Percentiles rank a stretch among this genome's conserved stretches.
Evolutionary conservation across 2,113 vertebrate species (phyloP).

Genomic region (human (Homo sapiens)): GRCh38 chr20:58075501-58076000

Average conservation of each 20-base stretch:
- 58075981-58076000: constrained; percentile 26
- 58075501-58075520: too few relatives aligned
- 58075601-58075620: not conserved
- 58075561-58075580: too few relatives aligned
- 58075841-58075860: constrained; percentile 80
- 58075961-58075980: constrained; percentile 60
- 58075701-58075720: constrained; percentile 25
- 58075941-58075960: constrained; percentile 71
- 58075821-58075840: constrained; percentile 74
- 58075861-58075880: constrained; percentile 82
- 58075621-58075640: fast-evolving
- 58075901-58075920: constrained; percentile 81
- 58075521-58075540: too few relatives aligned
- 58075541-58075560: too few relatives aligned
- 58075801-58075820: constrained; percentile 73
- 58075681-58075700: constrained; percentile 28
- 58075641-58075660: fast-evolving
- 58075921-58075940: constrained; percentile 80
- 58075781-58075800: constrained; percentile 46
- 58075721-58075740: constrained; percentile 32
- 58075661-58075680: not conserved
- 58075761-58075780: constrained; percentile 58
- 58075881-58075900: constrained; percentile 83
- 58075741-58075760: constrained; percentile 66
- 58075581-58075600: too few relatives aligned